Evolutionary conservation across 37 sponge, comb jelly and placozoan species (phyloP).

Genomic region (Cliona cf. orientalis): DNA sequence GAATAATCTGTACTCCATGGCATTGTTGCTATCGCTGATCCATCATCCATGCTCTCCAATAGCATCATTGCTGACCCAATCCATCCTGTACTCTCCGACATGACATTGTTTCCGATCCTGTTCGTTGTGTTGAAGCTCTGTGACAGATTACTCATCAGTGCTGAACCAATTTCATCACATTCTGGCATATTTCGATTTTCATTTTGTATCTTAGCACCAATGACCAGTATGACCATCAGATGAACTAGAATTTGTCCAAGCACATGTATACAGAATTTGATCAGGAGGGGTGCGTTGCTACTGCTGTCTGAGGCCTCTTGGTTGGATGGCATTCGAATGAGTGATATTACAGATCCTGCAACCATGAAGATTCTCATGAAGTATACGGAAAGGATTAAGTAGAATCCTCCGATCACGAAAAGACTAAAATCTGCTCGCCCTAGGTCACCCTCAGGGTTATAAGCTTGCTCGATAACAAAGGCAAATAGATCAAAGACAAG

Average conservation of each 20-base stretch:
- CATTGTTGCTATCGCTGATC: no score
- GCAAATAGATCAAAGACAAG: constrained; percentile 58
- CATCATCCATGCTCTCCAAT: no score
- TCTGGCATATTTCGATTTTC: constrained; percentile 43
- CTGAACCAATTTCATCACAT: no score
- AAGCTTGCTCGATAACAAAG: neutral
- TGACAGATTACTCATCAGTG: no score
- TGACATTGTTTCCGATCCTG: no score
- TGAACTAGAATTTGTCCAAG: constrained; percentile 42
- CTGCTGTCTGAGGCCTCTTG: neutral
- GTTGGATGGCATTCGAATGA: constrained; percentile 5
- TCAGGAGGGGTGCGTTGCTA: constrained; percentile 11
- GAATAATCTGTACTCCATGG: no score
- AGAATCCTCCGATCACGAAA: constrained; percentile 39
- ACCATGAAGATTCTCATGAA: constrained; percentile 33
- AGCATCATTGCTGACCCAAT: no score
- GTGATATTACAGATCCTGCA: neutral
- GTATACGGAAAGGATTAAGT: constrained; percentile 39
- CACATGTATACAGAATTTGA: constrained; percentile 29
- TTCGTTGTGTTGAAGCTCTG: no score
- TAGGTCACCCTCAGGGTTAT: neutral
- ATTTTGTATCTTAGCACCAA: constrained; percentile 42
- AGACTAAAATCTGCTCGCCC: constrained; percentile 18
- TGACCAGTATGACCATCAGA: constrained; percentile 7
- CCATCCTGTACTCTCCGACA: no score